Evolutionary conservation across 2,113 vertebrate species (phyloP), one percentile per base, ranked within the genome.

Genomic region (Seriola rivoliana): DNA sequence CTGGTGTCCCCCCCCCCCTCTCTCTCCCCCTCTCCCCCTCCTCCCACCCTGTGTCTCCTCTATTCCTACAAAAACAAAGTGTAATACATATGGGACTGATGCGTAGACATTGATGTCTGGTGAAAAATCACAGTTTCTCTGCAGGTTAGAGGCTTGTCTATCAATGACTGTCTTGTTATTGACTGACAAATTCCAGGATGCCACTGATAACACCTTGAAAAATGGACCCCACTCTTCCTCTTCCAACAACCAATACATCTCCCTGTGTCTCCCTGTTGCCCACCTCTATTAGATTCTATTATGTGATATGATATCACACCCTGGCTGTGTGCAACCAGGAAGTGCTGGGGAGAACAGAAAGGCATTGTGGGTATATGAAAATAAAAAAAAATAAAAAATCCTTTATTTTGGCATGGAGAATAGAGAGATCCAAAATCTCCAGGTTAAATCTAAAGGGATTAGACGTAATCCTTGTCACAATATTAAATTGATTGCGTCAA

Each of bases 251-350:
- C 67, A 82, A 86, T 91, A 82, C 71, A 91, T 93, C 87, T 90
- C 79, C 66, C 68, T 40, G 60, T 29, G 67, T 78, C 60, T 75
- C 76, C 66, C 77, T 74, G 73, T 71, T 74, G 25, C 62, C 71
- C 67, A 81, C 78, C 86, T 82, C 88, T 78, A 85, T 89, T 75
- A 83, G 87, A 93, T 93, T 84, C 71, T 80, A 93, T 93, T 91
- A 88, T 85, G 86, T 88, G 90, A 94, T 93, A 92, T 52, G 42
- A 89, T 91, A 92, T 92, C 80, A 78, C 60, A 74, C 46, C 42
- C n/a, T 55, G 72, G 68, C 69, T 75, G 42, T 81, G 83, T 52
- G 57, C 21, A 25, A 84, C 65, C 82, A 72, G 67, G 63, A 90
- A 75, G 74, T 68, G 84, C 57, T 64, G 60, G 58, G 23, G 55